phyloP scores from a whole-genome alignment of 1,140 invertebrate species.

The Papilio dardanus region DNA sequence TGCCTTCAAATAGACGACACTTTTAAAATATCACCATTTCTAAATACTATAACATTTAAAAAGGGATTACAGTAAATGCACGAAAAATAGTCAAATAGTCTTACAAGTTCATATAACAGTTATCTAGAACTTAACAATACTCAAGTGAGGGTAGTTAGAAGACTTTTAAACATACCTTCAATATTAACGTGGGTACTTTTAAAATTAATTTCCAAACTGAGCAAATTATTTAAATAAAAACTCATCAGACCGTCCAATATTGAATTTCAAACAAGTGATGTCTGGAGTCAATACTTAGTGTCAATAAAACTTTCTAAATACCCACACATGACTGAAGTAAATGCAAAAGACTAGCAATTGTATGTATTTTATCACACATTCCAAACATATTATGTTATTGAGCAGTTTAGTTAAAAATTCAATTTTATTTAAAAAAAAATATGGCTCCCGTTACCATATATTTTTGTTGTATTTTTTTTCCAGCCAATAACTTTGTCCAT shows the following conservation, averaged over 20 bases:
- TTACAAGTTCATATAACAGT: conserved; percentile 68
- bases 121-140: conserved; percentile 64
- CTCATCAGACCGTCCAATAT: background rate
- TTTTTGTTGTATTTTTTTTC: background rate
- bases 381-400: background rate
- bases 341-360: conserved; percentile 63
- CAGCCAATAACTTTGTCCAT: too few species aligned
- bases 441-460: too few species aligned
- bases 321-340: conserved; percentile 58
- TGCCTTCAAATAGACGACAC: conserved; percentile 69
- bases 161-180: background rate
- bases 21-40: conserved; percentile 77
- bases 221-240: too few species aligned
- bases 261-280: background rate
- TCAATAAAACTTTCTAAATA: conserved; percentile 43
- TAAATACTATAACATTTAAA: conserved; percentile 72
- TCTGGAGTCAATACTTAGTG: background rate
- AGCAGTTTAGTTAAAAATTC: background rate
- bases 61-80: conserved; percentile 81
- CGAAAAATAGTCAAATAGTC: conserved; percentile 80
- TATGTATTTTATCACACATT: conserved; percentile 41
- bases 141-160: conserved; percentile 57
- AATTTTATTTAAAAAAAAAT: background rate
- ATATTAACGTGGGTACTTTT: too few species aligned
- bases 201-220: too few species aligned